A percentile compares a stretch with the other conserved stretches of the same genome.
Conservation (phyloP, 1,140 invertebrate species). For the Aethina tumida region DNA sequence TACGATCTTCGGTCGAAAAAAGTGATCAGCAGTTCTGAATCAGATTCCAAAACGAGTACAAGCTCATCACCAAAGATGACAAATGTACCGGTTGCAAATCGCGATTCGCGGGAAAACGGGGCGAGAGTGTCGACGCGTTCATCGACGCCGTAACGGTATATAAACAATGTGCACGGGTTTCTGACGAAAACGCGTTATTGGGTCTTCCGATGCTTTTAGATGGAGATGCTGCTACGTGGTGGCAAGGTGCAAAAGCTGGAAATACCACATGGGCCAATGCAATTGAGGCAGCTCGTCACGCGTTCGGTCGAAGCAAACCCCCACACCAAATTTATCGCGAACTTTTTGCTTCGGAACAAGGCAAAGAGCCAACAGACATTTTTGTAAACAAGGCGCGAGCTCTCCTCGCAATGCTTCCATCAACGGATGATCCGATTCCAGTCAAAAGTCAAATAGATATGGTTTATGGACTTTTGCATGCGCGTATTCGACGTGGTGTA, state of each 20-base stretch:
- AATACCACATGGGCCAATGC: slow-evolving; percentile 11
- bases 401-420: no score
- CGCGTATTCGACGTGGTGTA: no score
- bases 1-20: no score
- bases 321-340: neutral
- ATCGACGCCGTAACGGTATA: slow-evolving; percentile 16
- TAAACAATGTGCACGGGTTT: slow-evolving; percentile 26
- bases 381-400: no score
- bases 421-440: no score
- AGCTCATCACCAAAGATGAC: no score
- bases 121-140: slow-evolving; percentile 16
- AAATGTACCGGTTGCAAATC: no score
- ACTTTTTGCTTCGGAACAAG: neutral
- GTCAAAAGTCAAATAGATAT: no score
- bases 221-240: slow-evolving; percentile 37
- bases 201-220: slow-evolving; percentile 36
- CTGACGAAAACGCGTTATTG: slow-evolving; percentile 34
- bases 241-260: slow-evolving; percentile 33
- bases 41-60: no score
- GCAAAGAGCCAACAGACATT: neutral
- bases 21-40: no score
- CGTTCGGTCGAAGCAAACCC: neutral
- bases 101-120: slow-evolving; percentile 11
- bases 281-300: slow-evolving; percentile 7
- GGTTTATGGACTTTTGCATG: no score